A percentile compares a stretch with the other conserved stretches of the same genome.
phyloP scores from a whole-genome alignment of 2,888 invertebrate genomes.

The Tanytarsus gracilentus region DNA sequence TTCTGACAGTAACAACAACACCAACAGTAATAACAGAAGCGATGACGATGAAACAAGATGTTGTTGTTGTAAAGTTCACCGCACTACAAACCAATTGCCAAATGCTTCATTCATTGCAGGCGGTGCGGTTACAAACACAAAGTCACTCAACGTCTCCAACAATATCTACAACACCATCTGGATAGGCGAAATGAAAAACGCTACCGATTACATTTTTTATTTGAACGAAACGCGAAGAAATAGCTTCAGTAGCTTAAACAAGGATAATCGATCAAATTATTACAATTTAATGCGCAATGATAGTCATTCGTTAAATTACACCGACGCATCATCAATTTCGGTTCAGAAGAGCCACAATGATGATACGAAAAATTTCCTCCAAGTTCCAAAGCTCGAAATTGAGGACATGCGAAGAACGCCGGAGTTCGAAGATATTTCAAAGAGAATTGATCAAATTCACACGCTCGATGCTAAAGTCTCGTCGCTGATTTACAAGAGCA shows the following conservation, averaged over 20 bases:
- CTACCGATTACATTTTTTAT: conserved; percentile 25
- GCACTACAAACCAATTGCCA: no score
- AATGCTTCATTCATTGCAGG: conserved; percentile 12
- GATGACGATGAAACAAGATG: neutral
- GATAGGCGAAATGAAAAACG: conserved; percentile 25
- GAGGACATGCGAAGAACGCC: conserved; percentile 13
- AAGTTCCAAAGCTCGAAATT: conserved; percentile 4
- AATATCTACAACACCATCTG: conserved; percentile 24
- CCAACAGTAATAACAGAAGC: no score
- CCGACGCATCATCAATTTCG: neutral
- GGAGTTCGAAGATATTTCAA: conserved; percentile 16
- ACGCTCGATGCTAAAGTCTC: conserved; percentile 16
- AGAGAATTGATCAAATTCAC: conserved; percentile 26
- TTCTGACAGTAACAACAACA: no score
- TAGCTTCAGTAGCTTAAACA: conserved; percentile 23
- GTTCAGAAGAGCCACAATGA: neutral
- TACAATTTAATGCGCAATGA: conserved; percentile 13
- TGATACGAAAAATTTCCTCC: neutral
- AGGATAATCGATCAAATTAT: conserved; percentile 25
- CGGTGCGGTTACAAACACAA: conserved; percentile 22
- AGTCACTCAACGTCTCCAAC: neutral
- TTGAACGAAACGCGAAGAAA: conserved; percentile 20
- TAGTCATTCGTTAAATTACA: conserved; percentile 3
- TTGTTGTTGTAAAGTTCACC: conserved; percentile 27
- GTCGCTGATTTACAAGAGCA: conserved; percentile 18